Conservation (phyloP, 2,888 invertebrate genomes). For the Drosophila buzzatii region DNA sequence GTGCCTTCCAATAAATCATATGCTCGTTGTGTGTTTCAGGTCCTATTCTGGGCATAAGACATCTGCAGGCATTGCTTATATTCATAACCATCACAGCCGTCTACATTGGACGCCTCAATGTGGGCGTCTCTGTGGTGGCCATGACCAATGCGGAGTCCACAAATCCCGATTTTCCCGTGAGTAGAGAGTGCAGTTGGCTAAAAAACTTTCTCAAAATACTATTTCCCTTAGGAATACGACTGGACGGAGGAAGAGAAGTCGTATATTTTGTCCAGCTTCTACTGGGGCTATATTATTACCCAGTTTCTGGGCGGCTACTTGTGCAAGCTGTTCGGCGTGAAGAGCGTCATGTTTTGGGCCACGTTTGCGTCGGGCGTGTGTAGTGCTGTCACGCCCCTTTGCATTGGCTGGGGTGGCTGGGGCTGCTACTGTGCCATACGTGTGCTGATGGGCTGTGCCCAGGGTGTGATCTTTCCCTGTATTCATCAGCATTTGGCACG, state of each 20-base stretch:
- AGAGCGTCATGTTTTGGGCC: constrained; percentile 87
- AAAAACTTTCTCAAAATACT: fast-evolving
- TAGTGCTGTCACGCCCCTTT: constrained; percentile 88
- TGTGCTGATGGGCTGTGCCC: constrained; percentile 88
- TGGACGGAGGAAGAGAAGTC: constrained; percentile 86
- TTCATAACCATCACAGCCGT: constrained; percentile 88
- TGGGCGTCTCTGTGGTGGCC: constrained; percentile 91
- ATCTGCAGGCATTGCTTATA: constrained; percentile 88
- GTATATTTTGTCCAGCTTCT: constrained; percentile 89
- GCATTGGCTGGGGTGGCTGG: constrained; percentile 88
- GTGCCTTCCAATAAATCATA: not conserved
- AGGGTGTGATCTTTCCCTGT: constrained; percentile 89
- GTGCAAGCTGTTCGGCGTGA: constrained; percentile 88
- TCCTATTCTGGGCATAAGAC: constrained; percentile 87
- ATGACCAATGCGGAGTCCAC: constrained; percentile 88
- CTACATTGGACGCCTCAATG: constrained; percentile 88
- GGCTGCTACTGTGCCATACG: constrained; percentile 87
- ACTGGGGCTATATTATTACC: constrained; percentile 90
- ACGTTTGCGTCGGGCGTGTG: constrained; percentile 88
- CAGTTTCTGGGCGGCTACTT: constrained; percentile 88
- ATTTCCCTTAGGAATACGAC: constrained; percentile 71
- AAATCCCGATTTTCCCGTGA: constrained; percentile 86
- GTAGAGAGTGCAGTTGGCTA: not conserved
- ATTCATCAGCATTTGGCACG: constrained; percentile 88
- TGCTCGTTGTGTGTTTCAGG: constrained; percentile 83